These are phyloP conservation scores for Blomia tropicalis DNA, from an alignment of 2,888 invertebrate genomes.

Conservation along the genomic window DNA sequence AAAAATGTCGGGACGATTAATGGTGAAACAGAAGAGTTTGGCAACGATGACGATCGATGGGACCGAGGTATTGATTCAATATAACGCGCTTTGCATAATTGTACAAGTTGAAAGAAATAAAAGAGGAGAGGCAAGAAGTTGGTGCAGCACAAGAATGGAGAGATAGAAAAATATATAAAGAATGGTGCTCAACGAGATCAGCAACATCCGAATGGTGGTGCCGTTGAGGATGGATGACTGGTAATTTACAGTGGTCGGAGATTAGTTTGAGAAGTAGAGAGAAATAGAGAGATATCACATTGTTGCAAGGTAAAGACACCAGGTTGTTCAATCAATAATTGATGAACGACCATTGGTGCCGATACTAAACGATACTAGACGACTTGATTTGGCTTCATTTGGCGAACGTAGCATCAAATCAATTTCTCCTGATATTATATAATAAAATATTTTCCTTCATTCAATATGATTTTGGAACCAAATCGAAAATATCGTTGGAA, in stretches of 20 bases:
- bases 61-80: conserved; percentile 3
- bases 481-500: too few relatives aligned
- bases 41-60: not conserved
- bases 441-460: too few relatives aligned
- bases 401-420: not conserved
- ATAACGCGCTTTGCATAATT: not conserved
- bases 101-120: too few relatives aligned
- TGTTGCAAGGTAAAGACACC: not conserved
- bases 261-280: not conserved
- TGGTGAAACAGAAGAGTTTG: not conserved
- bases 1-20: not conserved
- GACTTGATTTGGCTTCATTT: not conserved
- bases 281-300: not conserved
- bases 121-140: not conserved
- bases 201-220: too few relatives aligned
- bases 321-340: too few relatives aligned
- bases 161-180: not conserved
- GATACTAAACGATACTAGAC: not conserved
- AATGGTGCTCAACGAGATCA: not conserved
- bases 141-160: not conserved
- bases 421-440: too few relatives aligned
- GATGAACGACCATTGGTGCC: not conserved
- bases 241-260: not conserved
- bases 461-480: too few relatives aligned
- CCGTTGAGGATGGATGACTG: not conserved